A percentile compares a stretch with the other conserved stretches of the same genome.
phyloP scores from a whole-genome alignment of 2,888 invertebrate species.

The Tipula unca region DNA sequence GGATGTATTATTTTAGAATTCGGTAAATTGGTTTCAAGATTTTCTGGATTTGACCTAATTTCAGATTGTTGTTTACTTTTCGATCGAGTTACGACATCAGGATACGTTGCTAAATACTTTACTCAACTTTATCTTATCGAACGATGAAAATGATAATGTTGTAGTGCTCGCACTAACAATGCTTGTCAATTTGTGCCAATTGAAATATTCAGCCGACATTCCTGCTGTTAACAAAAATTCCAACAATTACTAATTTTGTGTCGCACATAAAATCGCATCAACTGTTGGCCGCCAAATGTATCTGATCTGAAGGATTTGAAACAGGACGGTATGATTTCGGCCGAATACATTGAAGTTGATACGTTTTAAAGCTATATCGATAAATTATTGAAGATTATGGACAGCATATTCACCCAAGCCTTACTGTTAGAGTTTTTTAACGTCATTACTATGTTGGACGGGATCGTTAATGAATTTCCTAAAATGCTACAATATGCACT shows the following conservation, averaged over 20 bases:
- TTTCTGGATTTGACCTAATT: too few species aligned
- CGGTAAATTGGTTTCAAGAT: too few species aligned
- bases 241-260: constrained; percentile 45
- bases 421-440: neutral
- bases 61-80: too few species aligned
- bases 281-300: constrained; percentile 36
- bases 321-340: neutral
- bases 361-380: neutral
- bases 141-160: constrained; percentile 41
- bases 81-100: too few species aligned
- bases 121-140: neutral
- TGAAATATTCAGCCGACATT: constrained; percentile 62
- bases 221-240: constrained; percentile 60
- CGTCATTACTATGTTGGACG: neutral
- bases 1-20: too few species aligned
- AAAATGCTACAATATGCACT: neutral
- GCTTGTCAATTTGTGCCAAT: constrained; percentile 68
- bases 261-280: constrained; percentile 35
- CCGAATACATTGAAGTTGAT: neutral
- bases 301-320: constrained; percentile 34
- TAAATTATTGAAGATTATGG: neutral
- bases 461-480: neutral
- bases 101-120: constrained; percentile 33
- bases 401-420: neutral
- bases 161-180: constrained; percentile 54